Evolutionary conservation across 2,888 invertebrate genomes (phyloP), one percentile per base, ranked within the genome.

Genomic region (Diplazon laetatorius): DNA sequence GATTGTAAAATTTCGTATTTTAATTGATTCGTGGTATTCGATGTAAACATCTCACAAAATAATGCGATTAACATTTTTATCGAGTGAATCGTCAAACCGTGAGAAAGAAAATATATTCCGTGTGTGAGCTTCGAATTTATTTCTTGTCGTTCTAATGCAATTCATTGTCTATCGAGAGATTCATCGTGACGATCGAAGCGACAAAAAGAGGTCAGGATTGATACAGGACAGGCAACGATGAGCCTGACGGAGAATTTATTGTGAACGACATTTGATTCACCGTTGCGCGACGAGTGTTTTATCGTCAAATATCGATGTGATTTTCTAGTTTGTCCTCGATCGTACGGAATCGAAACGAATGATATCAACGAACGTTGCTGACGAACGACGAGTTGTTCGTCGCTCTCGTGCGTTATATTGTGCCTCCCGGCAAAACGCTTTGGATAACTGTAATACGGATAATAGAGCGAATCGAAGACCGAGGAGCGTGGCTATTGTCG

Each of bases 381-480:
- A 3, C n/a, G n/a, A n/a, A n/a, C 14, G 6, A 14, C 14, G 16
- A 16, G 2, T 55, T 30, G 16, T 42, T n/a, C 9, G 30, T 30
- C 14, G 30, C 2, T 30, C 6, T 30, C 10, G 44, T 42, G 16
- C 59, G 30, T 68, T 52, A 66, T 48, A 22, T 72, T 48, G 48
- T 25, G 44, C 20, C 48, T 37, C 55, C 46, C 35, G 20, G 55
- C 44, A 46, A 74, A 62, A 66, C 42, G n/a, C 48, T 39, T 39
- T 70, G 65, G 52, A 78, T 79, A 79, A 79, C 78, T 72, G 78
- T 79, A 79, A 68, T 63, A 75, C 42, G 42, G 42, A 76, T 79
- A 79, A 76, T 79, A 69, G 78, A 79, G 75, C 78, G 76, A 75
- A 78, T 71, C 78, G 72, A 48, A 52, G 72, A 65, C 60, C 37